Conservation (phyloP, 2,797 vertebrate genomes). For the Mus spretus region DNA sequence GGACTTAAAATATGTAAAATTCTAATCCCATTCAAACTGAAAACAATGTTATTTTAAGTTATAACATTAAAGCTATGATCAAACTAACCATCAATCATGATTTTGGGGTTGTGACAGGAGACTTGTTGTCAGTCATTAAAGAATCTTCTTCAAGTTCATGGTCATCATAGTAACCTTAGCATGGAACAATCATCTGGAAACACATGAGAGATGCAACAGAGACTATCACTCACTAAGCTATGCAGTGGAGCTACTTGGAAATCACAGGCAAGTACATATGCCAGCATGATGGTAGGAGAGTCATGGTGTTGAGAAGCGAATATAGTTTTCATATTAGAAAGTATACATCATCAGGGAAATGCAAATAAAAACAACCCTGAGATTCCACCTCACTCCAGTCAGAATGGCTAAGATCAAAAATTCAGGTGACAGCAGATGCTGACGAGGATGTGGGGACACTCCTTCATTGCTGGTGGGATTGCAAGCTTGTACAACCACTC, state of each 20-base stretch:
- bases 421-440: no score
- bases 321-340: background rate
- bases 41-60: background rate
- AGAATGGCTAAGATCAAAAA: no score
- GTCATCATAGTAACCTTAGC: background rate
- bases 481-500: no score
- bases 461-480: no score
- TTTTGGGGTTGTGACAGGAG: background rate
- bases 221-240: accelerated
- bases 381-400: no score
- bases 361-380: no score
- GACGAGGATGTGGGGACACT: no score
- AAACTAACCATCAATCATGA: background rate
- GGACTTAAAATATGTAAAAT: background rate
- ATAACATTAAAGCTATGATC: background rate
- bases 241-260: no score
- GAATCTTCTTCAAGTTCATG: background rate
- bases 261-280: background rate
- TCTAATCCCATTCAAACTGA: background rate
- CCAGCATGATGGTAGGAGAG: background rate
- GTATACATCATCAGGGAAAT: no score
- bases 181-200: background rate
- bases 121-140: no score
- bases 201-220: no score
- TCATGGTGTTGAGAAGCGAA: background rate